These are phyloP conservation scores for Pipistrellus pygmaeus DNA, from an alignment of 2,797 vertebrate species.

Conservation along the genomic window DNA sequence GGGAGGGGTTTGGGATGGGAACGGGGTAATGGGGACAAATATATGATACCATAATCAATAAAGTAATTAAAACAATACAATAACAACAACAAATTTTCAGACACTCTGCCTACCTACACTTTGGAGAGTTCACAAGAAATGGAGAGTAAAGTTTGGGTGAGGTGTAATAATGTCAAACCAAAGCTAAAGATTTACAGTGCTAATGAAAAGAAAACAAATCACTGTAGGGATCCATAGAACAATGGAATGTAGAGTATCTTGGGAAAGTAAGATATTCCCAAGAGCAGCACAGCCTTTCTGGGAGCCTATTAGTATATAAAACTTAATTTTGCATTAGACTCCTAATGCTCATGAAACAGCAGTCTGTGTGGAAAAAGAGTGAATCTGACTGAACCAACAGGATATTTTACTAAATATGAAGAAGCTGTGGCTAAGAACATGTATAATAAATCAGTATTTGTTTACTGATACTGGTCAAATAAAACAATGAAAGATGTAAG, in stretches of 20 bases:
- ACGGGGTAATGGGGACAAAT: too few relatives aligned
- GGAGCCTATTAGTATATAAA: neutral
- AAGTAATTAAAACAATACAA: too few relatives aligned
- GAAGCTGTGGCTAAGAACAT: constrained; percentile 24
- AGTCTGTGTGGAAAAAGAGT: neutral
- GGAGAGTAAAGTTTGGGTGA: neutral
- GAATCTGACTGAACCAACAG: neutral
- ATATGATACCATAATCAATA: too few relatives aligned
- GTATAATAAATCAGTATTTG: neutral
- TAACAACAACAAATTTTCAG: neutral
- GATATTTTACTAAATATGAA: neutral
- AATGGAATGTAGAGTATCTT: neutral
- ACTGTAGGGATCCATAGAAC: neutral
- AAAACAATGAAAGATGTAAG: constrained; percentile 36
- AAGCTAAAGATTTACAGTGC: neutral
- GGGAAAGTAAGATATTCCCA: neutral
- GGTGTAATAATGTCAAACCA: neutral
- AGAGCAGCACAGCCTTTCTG: neutral
- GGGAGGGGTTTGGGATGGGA: too few relatives aligned
- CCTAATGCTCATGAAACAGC: neutral
- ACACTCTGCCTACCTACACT: neutral
- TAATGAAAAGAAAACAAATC: neutral
- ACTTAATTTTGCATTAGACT: neutral
- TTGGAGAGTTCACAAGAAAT: neutral
- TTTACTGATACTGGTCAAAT: neutral